phyloP scores from a whole-genome alignment of 1,140 invertebrate genomes.

The Panagrolaimus sp. region DNA sequence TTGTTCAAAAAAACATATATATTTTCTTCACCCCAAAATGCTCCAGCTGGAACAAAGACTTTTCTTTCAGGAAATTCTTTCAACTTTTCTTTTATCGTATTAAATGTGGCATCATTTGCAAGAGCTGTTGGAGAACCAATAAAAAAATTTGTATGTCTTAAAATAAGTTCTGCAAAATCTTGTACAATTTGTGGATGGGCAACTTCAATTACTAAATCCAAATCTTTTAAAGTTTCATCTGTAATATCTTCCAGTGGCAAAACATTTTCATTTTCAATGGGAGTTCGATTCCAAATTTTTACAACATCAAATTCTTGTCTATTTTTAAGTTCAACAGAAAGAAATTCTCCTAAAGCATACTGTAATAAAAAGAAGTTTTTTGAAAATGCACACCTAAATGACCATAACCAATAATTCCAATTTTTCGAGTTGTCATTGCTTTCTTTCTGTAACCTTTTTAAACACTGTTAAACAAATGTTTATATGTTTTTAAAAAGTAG shows the following conservation, averaged over 20 bases:
- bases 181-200: conserved; percentile 65
- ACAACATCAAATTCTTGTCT: conserved; percentile 60
- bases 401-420: conserved; percentile 65
- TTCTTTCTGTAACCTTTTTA: not conserved
- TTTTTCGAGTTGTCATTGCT: conserved; percentile 41
- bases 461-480: not conserved
- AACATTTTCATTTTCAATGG: conserved; percentile 47
- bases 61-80: conserved; percentile 49
- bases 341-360: conserved; percentile 61
- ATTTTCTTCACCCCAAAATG: conserved; percentile 68
- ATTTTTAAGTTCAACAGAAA: conserved; percentile 60
- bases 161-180: conserved; percentile 62
- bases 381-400: conserved; percentile 61
- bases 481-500: not conserved
- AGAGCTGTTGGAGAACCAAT: conserved; percentile 66
- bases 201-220: conserved; percentile 67
- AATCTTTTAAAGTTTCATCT: conserved; percentile 60
- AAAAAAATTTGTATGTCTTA: conserved; percentile 63
- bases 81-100: conserved; percentile 53
- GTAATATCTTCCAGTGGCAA: conserved; percentile 56
- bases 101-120: conserved; percentile 61
- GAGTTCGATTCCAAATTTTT: conserved; percentile 66
- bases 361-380: not conserved
- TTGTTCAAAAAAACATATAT: too few relatives aligned
- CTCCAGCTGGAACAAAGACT: conserved; percentile 66